Evolutionary conservation across 1,140 invertebrate genomes (phyloP).

Genomic region (Globodera rostochiensis): DNA sequence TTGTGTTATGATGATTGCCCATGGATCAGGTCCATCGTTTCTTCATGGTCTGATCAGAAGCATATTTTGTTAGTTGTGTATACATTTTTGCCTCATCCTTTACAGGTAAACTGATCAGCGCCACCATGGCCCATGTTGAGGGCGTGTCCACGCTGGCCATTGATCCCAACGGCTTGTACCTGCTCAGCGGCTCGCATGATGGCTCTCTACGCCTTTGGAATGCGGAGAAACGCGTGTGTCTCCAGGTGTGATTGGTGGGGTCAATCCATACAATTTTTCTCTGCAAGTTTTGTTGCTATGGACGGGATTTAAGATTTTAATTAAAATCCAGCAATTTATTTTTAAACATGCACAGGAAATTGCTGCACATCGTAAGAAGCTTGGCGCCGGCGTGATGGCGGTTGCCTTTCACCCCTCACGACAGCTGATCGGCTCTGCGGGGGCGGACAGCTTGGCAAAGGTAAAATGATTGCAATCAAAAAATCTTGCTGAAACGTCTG

Average conservation of each 20-base stretch:
- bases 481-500: not conserved
- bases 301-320: too few relatives aligned
- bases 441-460: conserved; percentile 96
- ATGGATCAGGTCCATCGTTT: too few relatives aligned
- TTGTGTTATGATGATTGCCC: too few relatives aligned
- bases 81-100: too few relatives aligned
- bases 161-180: conserved; percentile 95
- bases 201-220: conserved; percentile 99
- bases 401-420: conserved; percentile 98
- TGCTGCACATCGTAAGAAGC: conserved; percentile 97
- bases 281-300: too few relatives aligned
- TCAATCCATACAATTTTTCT: conserved; percentile 20
- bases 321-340: too few relatives aligned
- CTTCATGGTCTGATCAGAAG: too few relatives aligned
- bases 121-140: conserved; percentile 98
- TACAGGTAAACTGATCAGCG: conserved; percentile 82
- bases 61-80: too few relatives aligned
- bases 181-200: conserved; percentile 96
- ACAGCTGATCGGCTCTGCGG: conserved; percentile 96
- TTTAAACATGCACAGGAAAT: conserved; percentile 79
- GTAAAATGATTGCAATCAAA: conserved; percentile 69
- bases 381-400: conserved; percentile 97
- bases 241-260: conserved; percentile 50
- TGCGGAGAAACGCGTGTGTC: conserved; percentile 77
- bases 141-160: conserved; percentile 95